Base-by-base conservation (phyloP, 1,140 invertebrate genomes). In the Cyclina sinensis region DNA sequence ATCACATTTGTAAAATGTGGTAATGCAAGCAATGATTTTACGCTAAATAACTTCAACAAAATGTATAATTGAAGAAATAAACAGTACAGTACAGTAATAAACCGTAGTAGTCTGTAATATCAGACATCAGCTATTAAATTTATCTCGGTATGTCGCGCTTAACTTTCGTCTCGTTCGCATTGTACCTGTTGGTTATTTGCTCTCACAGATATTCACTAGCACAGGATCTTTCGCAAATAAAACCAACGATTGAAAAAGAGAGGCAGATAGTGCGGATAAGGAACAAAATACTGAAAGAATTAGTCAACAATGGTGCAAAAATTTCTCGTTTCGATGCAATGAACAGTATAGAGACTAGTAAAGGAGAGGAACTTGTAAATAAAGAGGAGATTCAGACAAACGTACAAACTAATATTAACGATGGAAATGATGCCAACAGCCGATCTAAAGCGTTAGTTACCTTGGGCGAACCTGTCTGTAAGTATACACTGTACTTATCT, bases 221-320 rank as follows among this genome's bases (percentile, higher is more conserved):
- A 37, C 65, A 70, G 65, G 65, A 70, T 37, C 27, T 70, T 18
- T 70, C 65, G 16, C 65, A 70, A 39, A 70, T 70, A 18, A 24
- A 35, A 18, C 65, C 32, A 4, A 70, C 65, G 7, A 70, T 70
- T 2, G 65, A 70, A 14, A 39, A 70, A 39, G 32, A 70, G 21
- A 70, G 65, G 37, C 9, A 70, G n/a, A 70, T 39, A 18, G 65
- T 70, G 3, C 30, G 65, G 65, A 70, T 70, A 7, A 14, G 65
- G 16, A 70, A 70, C 35, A 70, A 39, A n/a, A 70, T 70, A 27
- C 37, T 70, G 37, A 70, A 70, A 70, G 65, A 70, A 39, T 39
- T 70, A 70, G 65, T 37, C 4, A 70, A 70, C 65, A 70, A 70
- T 70, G 65, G 65, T 37, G 65, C 65, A 37, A 70, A 39, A 37